A percentile compares a stretch with the other conserved stretches of the same genome.
phyloP scores from a whole-genome alignment of 2,797 vertebrate species.

The Periophthalmus magnuspinnatus region DNA sequence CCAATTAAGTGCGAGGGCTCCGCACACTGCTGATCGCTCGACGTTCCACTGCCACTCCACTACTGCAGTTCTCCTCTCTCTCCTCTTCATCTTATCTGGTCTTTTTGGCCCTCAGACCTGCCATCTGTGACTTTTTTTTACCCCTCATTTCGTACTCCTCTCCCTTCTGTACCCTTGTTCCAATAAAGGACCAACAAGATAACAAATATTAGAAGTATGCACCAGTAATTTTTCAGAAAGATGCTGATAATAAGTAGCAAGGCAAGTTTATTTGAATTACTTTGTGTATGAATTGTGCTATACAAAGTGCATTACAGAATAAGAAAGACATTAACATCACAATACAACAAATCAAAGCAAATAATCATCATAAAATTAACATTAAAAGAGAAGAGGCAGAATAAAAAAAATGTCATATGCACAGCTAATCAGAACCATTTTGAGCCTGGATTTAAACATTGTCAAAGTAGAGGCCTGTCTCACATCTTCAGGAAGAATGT shows the following conservation, averaged over 20 bases:
- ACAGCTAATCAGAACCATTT: too few species aligned
- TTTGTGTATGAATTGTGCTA: too few species aligned
- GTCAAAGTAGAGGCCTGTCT: too few species aligned
- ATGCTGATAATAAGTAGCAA: background rate
- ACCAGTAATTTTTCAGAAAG: background rate
- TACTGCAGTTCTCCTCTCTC: constrained; percentile 36
- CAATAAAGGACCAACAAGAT: background rate
- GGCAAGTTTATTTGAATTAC: too few species aligned
- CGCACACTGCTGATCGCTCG: constrained; percentile 18
- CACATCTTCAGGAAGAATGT: too few species aligned
- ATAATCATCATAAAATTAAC: too few species aligned
- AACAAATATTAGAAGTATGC: constrained; percentile 9
- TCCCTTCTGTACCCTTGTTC: constrained; percentile 6
- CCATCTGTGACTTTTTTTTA: constrained; percentile 33
- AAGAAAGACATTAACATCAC: too few species aligned
- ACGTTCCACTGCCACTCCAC: constrained; percentile 31
- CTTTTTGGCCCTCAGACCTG: constrained; percentile 25
- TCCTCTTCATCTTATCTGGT: constrained; percentile 25
- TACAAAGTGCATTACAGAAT: too few species aligned
- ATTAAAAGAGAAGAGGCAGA: too few species aligned
- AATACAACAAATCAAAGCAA: too few species aligned
- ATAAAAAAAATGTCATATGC: too few species aligned
- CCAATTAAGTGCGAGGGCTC: constrained; percentile 51
- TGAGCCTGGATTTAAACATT: too few species aligned
- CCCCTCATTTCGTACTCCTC: background rate